Evolutionary conservation across 2,113 vertebrate species (phyloP), one percentile per base, ranked within the genome.

Genomic region (Halichoerus grypus): DNA sequence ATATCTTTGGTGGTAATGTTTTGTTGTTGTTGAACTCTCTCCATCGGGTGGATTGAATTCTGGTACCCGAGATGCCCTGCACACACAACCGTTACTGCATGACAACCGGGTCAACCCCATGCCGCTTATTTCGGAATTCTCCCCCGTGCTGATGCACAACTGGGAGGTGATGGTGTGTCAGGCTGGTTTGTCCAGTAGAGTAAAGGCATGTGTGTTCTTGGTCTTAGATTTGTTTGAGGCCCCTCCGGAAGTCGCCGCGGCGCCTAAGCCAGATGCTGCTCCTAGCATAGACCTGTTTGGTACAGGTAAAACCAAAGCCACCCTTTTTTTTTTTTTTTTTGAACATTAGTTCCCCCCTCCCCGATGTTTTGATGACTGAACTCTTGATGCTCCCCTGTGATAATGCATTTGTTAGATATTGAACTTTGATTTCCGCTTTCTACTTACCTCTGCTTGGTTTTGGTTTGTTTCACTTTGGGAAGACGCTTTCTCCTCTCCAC

Each of bases 1-100:
- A 99, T 99, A 99, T 99, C 99, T 99, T 99, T 99, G 99, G 99
- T 99, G 99, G 99, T 99, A 99, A 99, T 99, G 99, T 98, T 97
- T 98, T 57, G 90, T 89, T 72, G 39, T 98, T 88, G 59, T 72
- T 65, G 94, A 97, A 97, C 97, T 98, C 97, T 98, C 98, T 97
- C 89, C 87, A 82, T 96, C 96, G 95, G 89, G 61, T 98, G 97
- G 96, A 98, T 98, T 91, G 96, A 96, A 96, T 88, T 85, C 93
- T 98, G 97, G 93, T 97, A 95, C 97, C 97, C 91, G 96, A 92
- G 67, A 49, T 74, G 26, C 71, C 80, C 91, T 96, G 92, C 59
- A 55, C 80, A 88, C 92, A 65, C 69, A 88, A 18, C 72, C 92
- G 0, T 0, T 59, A 88, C 96, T 98, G 98, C 98, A 98, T 99